These are phyloP conservation scores for Chaetura pelagica DNA, from an alignment of 2,113 vertebrate genomes.

Conservation along the genomic window DNA sequence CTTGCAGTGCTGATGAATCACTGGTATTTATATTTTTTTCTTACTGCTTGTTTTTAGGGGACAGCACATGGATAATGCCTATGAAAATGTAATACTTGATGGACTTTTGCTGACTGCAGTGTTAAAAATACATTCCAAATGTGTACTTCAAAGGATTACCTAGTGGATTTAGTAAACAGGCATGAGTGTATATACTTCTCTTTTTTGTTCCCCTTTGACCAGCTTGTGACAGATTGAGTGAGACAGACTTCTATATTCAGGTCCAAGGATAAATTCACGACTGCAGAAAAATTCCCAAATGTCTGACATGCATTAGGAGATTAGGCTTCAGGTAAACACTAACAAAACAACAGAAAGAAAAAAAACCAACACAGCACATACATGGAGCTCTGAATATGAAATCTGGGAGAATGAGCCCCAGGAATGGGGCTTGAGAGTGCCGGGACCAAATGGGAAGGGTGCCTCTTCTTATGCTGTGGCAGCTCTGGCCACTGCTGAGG, in stretches of 20 bases:
- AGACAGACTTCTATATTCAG: not conserved
- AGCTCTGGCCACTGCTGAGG: not conserved
- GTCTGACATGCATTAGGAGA: not conserved
- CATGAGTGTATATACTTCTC: not conserved
- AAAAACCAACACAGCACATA: not conserved
- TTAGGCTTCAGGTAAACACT: not conserved
- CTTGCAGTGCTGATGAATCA: not conserved
- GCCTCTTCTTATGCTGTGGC: not conserved
- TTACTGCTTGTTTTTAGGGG: not conserved
- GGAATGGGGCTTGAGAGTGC: not conserved
- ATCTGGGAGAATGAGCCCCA: not conserved
- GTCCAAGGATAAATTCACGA: not conserved
- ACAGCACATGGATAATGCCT: not conserved
- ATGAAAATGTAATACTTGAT: not conserved
- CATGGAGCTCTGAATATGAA: not conserved
- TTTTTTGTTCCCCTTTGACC: not conserved
- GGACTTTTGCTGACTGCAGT: not conserved
- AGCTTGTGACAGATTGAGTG: not conserved
- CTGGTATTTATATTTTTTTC: no score
- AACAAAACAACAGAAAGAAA: not conserved
- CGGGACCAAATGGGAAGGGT: not conserved
- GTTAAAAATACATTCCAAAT: not conserved
- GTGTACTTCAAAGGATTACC: not conserved
- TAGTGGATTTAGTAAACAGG: not conserved
- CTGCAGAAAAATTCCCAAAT: not conserved